Evolutionary conservation across 2,113 vertebrate species (phyloP), one percentile per base, ranked within the genome.

Genomic region (Probosciger aterrimus): DNA sequence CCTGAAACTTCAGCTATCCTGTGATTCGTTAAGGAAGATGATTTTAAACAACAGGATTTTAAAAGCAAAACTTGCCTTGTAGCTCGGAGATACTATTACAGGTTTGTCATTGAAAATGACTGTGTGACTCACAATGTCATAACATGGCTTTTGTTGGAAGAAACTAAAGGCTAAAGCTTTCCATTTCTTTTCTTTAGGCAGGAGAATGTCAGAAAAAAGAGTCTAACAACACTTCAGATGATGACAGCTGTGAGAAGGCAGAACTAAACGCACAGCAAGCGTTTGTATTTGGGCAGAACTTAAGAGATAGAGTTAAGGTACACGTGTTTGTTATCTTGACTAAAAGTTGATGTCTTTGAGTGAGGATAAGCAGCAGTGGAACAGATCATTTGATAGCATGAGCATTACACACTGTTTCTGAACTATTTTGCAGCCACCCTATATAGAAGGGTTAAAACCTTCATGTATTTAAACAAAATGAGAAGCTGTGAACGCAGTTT

Each of bases 241-340:
- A 98, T 14, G 98, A 98, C 63, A 97, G 64, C 68, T 97, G 90
- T 88, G 98, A 97, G 92, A 97, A 97, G 81, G 97, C 96, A 11
- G 98, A 99, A 24, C 89, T 97, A 28, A 98, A 95, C 57, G 90
- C 98, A 47, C 99, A 98, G 82, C 98, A 98, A 77, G 98, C 98
- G 3, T 99, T 99, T 84, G 98, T 99, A 35, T 99, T 99, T 95
- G 99, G 99, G 83, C 99, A 99, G 82, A 99, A 99, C 97, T 98
- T 99, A 93, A 98, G 99, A 97, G 99, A 99, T 88, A 98, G 99
- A 98, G 99, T 99, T 90, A 99, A 99, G 99, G 99, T 99, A 95
- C 93, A 27, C 0, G 1, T 7, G 3, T 57, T 82, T 60, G 3
- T 78, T 91, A 13, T 52, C 44, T 59, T 43, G n/a, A 27, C 25